Base-by-base conservation (phyloP, 2,113 vertebrate species). In the Athene cunicularia region DNA sequence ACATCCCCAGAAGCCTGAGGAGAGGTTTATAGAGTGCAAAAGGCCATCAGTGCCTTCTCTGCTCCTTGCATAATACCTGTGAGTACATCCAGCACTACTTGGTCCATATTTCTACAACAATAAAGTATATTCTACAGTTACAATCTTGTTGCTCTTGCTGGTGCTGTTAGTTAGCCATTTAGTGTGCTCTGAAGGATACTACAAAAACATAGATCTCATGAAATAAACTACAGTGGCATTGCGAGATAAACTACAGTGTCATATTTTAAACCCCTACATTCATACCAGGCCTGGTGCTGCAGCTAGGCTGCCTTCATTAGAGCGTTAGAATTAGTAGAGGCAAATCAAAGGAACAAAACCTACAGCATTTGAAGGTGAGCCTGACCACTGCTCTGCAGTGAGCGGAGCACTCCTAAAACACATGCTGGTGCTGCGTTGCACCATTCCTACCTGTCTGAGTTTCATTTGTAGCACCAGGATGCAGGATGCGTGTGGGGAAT, bases 401-500 rank as follows among this genome's bases (percentile, higher is more conserved):
- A 86, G 39, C 37, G 71, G 56, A 35, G 21, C 49, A 30, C 35
- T 82, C 43, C 52, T 30, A 35, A 82, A 92, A 56, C 32, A 17
- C 1, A 2, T 7, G 16, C 47, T 45, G 26, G 22, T 41, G 24
- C 60, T 74, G n/a, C 60, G 63, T 17, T 11, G 6, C 55, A n/a
- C 16, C 0, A 0, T n/a, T 71, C 60, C n/a, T 56, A 41, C 11
- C 41, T 8, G 9, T 18, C 37, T 70, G 27, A n/a, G 32, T 28
- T 82, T 33, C 64, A 37, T 39, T 9, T 50, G 70, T 12, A 87
- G 76, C 45, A 45, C 30, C 3, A 0, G 8, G 23, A 22, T n/a
- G n/a, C n/a, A n/a, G n/a, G n/a, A n/a, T n/a, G n/a, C n/a, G 11
- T 24, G 20, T 30, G 35, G 17, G 52, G 24, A 79, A 30, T 21